Conservation (phyloP, 2,797 vertebrate genomes). For the Notoglanidium macrostoma region DNA sequence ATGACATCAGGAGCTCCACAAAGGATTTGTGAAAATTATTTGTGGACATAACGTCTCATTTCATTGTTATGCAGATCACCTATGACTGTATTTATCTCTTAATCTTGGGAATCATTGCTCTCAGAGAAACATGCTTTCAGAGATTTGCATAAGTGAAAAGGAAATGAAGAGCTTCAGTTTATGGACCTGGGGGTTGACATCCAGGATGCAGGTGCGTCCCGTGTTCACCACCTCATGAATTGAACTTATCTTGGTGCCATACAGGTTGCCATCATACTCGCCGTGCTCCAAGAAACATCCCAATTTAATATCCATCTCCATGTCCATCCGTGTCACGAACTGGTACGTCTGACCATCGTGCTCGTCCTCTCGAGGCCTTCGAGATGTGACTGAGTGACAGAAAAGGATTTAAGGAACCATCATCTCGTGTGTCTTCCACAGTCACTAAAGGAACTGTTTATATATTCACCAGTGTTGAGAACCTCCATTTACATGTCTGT, state of each 20-base stretch:
- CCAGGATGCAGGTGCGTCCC: constrained; percentile 93
- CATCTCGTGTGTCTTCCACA: not conserved
- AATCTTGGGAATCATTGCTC: too few species aligned
- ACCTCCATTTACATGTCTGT: not conserved
- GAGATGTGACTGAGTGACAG: constrained; percentile 84
- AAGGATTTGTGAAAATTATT: too few species aligned
- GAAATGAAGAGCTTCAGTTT: not conserved
- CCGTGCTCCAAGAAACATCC: constrained; percentile 96
- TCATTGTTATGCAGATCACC: too few species aligned
- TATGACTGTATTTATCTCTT: too few species aligned
- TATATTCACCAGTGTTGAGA: not conserved
- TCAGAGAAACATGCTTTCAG: too few species aligned
- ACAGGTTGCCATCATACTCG: constrained; percentile 97
- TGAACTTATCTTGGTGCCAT: constrained; percentile 96
- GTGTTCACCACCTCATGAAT: constrained; percentile 92
- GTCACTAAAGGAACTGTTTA: not conserved
- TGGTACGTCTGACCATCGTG: constrained; percentile 91
- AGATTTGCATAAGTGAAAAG: too few species aligned
- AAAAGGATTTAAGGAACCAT: not conserved
- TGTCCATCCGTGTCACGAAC: constrained; percentile 89
- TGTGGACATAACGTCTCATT: too few species aligned
- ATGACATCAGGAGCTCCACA: too few species aligned
- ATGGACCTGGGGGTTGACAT: constrained; percentile 94
- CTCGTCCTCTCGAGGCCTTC: constrained; percentile 92
- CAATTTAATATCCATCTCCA: constrained; percentile 92